phyloP scores from a whole-genome alignment of 2,797 vertebrate species.

The Tapera naevia region DNA sequence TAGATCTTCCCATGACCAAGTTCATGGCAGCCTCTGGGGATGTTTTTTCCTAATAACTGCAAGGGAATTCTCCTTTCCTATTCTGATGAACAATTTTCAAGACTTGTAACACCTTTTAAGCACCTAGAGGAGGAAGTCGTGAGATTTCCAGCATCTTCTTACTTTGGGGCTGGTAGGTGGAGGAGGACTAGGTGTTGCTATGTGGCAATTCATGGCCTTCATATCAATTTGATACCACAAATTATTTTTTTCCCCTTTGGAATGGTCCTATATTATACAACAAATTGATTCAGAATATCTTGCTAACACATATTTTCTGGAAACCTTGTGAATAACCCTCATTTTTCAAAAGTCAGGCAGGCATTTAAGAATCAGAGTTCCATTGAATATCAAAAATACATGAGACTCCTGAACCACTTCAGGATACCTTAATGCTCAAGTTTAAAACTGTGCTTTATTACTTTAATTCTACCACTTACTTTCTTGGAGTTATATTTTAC shows the following conservation, averaged over 20 bases:
- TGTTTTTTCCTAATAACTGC: not conserved
- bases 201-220: not conserved
- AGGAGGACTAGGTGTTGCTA: not conserved
- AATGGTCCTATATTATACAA: not conserved
- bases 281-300: not conserved
- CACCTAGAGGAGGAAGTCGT: not conserved
- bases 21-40: not conserved
- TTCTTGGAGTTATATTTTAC: not conserved
- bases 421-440: not conserved
- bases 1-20: not conserved
- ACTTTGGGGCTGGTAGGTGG: not conserved
- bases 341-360: conserved; percentile 27
- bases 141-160: not conserved
- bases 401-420: not conserved
- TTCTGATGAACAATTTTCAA: not conserved
- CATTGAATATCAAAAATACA: not conserved
- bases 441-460: not conserved
- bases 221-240: not conserved
- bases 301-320: not conserved
- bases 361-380: not conserved
- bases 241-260: not conserved
- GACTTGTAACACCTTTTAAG: not conserved
- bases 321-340: not conserved
- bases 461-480: not conserved
- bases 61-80: not conserved